phyloP scores from a whole-genome alignment of 1,140 invertebrate genomes.

The Aleiodes sp. region DNA sequence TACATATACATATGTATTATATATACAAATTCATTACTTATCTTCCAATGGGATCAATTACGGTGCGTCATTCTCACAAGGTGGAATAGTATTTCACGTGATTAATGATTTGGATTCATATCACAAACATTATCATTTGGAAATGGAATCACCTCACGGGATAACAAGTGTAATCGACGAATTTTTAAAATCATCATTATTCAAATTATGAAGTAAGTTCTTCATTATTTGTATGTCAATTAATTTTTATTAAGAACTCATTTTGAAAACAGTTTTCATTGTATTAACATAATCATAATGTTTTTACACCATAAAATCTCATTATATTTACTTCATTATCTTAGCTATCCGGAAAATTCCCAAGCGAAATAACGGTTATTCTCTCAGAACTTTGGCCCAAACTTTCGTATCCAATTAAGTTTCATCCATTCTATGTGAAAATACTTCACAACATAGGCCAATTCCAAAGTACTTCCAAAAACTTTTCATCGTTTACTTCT shows the following conservation, averaged over 20 bases:
- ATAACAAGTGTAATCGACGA: background rate
- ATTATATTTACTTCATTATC: background rate
- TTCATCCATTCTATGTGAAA: too few species aligned
- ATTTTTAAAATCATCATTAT: background rate
- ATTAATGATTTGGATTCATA: background rate
- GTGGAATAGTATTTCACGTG: background rate
- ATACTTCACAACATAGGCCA: too few species aligned
- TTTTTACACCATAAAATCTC: too few species aligned
- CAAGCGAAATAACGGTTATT: background rate
- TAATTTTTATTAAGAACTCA: too few species aligned
- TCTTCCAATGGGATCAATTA: background rate
- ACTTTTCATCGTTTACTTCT: too few species aligned
- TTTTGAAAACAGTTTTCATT: too few species aligned
- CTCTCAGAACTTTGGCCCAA: background rate
- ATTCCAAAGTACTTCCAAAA: too few species aligned
- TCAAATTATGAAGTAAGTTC: constrained; percentile 4
- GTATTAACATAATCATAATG: too few species aligned
- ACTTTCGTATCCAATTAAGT: background rate
- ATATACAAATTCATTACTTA: too few species aligned
- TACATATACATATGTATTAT: too few species aligned
- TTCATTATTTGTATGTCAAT: too few species aligned
- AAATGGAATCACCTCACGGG: background rate
- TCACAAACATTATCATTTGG: background rate
- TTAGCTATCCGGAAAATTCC: background rate
- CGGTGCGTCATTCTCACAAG: background rate